A percentile compares a stretch with the other conserved stretches of the same genome.
phyloP scores from a whole-genome alignment of 2,888 invertebrate species.

The Endomychus coccineus region DNA sequence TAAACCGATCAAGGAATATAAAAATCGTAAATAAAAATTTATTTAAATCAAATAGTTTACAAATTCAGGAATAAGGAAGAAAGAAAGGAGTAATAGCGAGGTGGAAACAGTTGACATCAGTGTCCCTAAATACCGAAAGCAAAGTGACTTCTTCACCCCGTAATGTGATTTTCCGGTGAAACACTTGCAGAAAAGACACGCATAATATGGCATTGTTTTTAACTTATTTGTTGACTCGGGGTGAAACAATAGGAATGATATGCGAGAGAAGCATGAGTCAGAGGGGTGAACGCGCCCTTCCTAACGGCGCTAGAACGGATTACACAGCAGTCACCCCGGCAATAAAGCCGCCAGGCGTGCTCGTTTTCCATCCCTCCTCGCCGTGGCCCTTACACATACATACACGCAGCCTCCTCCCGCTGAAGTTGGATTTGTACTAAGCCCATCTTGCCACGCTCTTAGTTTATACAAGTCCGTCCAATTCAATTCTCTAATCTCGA shows the following conservation, averaged over 20 bases:
- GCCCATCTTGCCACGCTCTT: conserved; percentile 12
- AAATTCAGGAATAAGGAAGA: no score
- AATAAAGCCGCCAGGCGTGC: conserved; percentile 23
- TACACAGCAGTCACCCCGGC: conserved; percentile 26
- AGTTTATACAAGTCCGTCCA: conserved; percentile 16
- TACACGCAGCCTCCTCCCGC: no score
- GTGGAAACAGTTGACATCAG: no score
- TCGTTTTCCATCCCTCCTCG: conserved; percentile 20
- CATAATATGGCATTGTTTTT: conserved; percentile 18
- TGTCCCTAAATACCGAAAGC: no score
- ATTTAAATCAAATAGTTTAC: no score
- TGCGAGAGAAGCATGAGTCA: conserved; percentile 22
- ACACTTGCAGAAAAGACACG: conserved; percentile 9
- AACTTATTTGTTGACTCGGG: conserved; percentile 18
- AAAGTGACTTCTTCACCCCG: no score
- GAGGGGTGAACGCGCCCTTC: conserved; percentile 20
- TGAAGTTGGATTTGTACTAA: conserved; percentile 21
- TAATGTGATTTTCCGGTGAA: conserved; percentile 1
- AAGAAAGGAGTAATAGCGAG: no score
- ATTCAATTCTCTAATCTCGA: conserved; percentile 18
- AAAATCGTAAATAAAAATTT: no score
- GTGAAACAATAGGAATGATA: conserved; percentile 16
- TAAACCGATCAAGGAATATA: no score
- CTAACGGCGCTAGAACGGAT: conserved; percentile 18
- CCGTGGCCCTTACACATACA: no score